A percentile compares a stretch with the other conserved stretches of the same genome.
These are phyloP conservation scores for Upupa epops DNA, from an alignment of 2,113 vertebrate species.

Conservation along the genomic window DNA sequence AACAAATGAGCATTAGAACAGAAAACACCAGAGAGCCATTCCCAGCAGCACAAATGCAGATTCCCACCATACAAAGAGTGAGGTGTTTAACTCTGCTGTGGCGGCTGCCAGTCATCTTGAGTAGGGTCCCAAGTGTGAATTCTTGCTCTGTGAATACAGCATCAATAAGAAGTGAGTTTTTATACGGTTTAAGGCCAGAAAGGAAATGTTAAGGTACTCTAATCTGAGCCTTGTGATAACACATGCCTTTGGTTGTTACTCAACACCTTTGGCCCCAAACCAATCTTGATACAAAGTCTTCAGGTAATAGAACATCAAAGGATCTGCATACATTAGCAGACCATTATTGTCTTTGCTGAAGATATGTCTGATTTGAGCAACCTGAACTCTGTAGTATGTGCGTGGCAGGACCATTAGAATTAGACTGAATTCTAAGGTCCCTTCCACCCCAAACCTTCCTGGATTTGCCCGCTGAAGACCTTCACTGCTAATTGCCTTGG, in stretches of 20 bases:
- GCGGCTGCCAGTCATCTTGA: background rate
- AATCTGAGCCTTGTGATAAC: background rate
- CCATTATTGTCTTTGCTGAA: background rate
- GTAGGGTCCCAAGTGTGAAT: background rate
- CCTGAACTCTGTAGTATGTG: background rate
- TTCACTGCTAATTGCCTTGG: background rate
- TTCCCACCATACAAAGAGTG: background rate
- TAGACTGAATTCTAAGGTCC: background rate
- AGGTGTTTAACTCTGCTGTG: background rate
- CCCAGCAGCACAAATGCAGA: background rate
- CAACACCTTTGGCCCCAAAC: background rate
- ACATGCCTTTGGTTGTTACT: background rate
- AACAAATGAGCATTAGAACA: background rate
- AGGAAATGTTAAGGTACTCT: background rate
- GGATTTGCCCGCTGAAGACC: background rate
- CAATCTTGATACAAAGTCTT: background rate
- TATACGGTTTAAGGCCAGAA: background rate
- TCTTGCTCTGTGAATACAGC: background rate
- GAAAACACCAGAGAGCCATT: background rate
- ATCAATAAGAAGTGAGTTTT: background rate
- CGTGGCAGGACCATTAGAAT: background rate
- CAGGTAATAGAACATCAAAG: background rate
- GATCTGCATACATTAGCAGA: background rate
- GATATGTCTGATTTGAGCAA: background rate
- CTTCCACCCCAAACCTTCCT: background rate